A percentile compares a stretch with the other conserved stretches of the same genome.
Conservation (phyloP, 2,888 invertebrate genomes). For the Vesta saturnalis region DNA sequence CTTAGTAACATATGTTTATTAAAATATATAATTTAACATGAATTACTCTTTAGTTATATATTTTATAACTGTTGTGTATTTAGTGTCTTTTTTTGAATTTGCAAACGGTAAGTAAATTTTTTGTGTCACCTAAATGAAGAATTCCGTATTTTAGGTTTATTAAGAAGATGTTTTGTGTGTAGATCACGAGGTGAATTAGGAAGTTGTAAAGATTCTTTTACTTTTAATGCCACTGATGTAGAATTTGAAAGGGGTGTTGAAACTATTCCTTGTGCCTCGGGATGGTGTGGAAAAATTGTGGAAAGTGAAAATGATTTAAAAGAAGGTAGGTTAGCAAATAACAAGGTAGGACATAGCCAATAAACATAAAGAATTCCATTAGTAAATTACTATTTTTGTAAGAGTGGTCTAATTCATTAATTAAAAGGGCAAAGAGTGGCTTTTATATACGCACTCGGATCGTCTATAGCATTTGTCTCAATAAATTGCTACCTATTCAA, state of each 20-base stretch:
- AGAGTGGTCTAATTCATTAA: too few relatives aligned
- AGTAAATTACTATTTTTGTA: too few relatives aligned
- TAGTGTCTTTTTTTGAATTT: constrained; percentile 30
- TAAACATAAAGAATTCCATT: too few relatives aligned
- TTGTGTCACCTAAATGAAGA: constrained; percentile 22
- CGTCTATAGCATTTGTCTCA: too few relatives aligned
- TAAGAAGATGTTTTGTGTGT: constrained; percentile 83
- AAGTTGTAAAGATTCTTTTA: constrained; percentile 88
- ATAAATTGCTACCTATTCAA: too few relatives aligned
- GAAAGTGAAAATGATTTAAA: constrained; percentile 82
- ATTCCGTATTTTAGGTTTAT: constrained; percentile 65
- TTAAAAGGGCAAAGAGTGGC: too few relatives aligned
- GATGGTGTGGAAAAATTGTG: constrained; percentile 92
- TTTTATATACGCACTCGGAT: too few relatives aligned
- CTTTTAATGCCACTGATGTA: constrained; percentile 79
- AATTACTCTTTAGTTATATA: constrained; percentile 31
- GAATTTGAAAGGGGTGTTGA: constrained; percentile 77
- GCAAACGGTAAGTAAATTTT: constrained; percentile 40
- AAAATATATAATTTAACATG: too few relatives aligned
- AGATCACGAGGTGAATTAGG: constrained; percentile 89
- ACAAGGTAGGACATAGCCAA: too few relatives aligned
- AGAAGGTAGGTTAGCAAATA: constrained; percentile 76
- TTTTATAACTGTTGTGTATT: constrained; percentile 32
- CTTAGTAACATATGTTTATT: constrained; percentile 24
- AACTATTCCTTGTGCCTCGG: constrained; percentile 84